Evolutionary conservation across 2,888 invertebrate species (phyloP).

Genomic region (Morpho achilles): DNA sequence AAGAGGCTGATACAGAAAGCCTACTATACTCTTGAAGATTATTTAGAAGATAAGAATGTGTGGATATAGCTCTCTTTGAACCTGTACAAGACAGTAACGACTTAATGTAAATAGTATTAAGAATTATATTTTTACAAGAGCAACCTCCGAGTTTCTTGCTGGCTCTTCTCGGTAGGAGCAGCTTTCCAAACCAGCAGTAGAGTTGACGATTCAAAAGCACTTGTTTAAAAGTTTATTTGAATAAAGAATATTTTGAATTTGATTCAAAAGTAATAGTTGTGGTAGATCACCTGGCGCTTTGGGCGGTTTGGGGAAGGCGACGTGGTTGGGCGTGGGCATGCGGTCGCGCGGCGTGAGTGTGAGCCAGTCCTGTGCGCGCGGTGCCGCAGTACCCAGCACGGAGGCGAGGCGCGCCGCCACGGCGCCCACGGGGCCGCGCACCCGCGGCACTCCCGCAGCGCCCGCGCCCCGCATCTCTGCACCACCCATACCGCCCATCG

Average conservation of each 20-base stretch:
- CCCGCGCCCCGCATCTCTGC: slow-evolving; percentile 61
- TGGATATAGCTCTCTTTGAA: too few species aligned
- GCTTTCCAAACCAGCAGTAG: too few species aligned
- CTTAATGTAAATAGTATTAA: too few species aligned
- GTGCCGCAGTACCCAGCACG: slow-evolving; percentile 46
- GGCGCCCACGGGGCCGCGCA: slow-evolving; percentile 61
- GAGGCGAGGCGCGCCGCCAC: slow-evolving; percentile 62
- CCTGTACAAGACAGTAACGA: too few species aligned
- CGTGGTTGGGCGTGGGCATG: slow-evolving; percentile 88
- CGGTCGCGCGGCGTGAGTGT: slow-evolving; percentile 85
- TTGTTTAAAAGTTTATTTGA: too few species aligned
- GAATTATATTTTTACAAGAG: too few species aligned
- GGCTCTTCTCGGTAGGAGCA: too few species aligned
- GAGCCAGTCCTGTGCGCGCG: slow-evolving; percentile 84
- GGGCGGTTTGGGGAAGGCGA: slow-evolving; percentile 94
- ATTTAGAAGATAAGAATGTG: too few species aligned
- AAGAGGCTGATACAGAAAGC: too few species aligned
- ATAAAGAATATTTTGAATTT: background rate
- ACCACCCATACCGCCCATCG: slow-evolving; percentile 77
- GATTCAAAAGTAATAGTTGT: background rate
- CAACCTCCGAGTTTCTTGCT: too few species aligned
- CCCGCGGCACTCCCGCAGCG: slow-evolving; percentile 57
- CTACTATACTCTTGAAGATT: too few species aligned
- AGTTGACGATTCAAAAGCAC: too few species aligned
- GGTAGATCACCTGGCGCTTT: slow-evolving; percentile 85